A percentile compares a stretch with the other conserved stretches of the same genome.
phyloP scores from a whole-genome alignment of 2,888 invertebrate species.

The Plebejus argus region DNA sequence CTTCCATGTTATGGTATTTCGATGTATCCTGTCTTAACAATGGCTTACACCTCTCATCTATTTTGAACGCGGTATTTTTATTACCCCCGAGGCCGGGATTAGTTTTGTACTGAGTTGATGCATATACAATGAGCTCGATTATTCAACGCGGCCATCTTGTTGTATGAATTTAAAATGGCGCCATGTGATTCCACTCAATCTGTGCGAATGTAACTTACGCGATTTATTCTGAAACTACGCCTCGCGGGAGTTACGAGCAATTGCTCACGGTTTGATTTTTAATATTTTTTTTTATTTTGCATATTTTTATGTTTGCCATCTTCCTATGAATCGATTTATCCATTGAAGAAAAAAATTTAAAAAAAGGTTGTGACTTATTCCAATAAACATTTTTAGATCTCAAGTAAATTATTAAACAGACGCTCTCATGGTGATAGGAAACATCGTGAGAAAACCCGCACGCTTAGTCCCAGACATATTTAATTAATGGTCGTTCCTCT shows the following conservation, averaged over 20 bases:
- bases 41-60: conserved; percentile 77
- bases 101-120: conserved; percentile 80
- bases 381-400: too few species aligned
- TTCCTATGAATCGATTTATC: too few species aligned
- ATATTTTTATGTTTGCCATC: not conserved
- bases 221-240: conserved; percentile 23
- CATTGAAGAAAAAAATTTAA: too few species aligned
- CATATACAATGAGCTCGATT: conserved; percentile 78
- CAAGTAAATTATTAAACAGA: too few species aligned
- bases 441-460: too few species aligned
- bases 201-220: conserved; percentile 26
- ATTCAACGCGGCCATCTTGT: conserved; percentile 66
- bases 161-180: conserved; percentile 68
- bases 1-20: not conserved
- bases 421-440: too few species aligned
- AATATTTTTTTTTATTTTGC: not conserved
- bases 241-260: conserved; percentile 18
- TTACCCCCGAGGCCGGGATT: conserved; percentile 75
- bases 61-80: conserved; percentile 77
- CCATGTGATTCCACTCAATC: conserved; percentile 47
- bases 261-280: conserved; percentile 4
- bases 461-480: too few species aligned
- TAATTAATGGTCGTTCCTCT: too few species aligned
- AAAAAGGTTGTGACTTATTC: too few species aligned
- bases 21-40: conserved; percentile 61